A percentile compares a stretch with the other conserved stretches of the same genome.
Evolutionary conservation across 2,888 invertebrate species (phyloP).

Genomic region (Agriopis marginaria): DNA sequence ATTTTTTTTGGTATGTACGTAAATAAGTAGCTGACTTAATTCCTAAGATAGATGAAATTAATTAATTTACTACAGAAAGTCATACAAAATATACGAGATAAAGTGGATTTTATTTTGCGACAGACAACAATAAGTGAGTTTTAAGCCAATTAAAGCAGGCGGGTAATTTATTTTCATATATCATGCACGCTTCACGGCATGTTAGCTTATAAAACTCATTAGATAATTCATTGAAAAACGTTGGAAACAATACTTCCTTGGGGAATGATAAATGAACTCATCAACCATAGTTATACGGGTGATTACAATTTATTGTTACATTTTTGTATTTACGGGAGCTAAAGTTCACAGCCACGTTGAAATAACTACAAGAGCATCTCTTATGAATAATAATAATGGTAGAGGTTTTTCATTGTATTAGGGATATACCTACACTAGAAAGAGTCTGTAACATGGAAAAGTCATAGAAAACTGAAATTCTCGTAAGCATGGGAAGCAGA

Average conservation of each 20-base stretch:
- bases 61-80: not conserved
- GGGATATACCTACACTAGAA: too few species aligned
- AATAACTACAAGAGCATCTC: not conserved
- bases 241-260: slow-evolving; percentile 18
- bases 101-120: slow-evolving; percentile 13
- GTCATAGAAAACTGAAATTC: too few species aligned
- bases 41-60: not conserved
- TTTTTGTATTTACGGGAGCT: too few species aligned
- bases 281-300: not conserved
- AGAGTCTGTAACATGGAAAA: too few species aligned
- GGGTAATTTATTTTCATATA: slow-evolving; percentile 27
- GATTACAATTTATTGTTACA: too few species aligned
- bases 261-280: slow-evolving; percentile 11
- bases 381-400: too few species aligned
- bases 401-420: too few species aligned
- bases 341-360: not conserved
- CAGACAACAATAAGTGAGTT: slow-evolving; percentile 15
- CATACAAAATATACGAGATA: not conserved
- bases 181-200: slow-evolving; percentile 33
- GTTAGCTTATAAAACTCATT: slow-evolving; percentile 22
- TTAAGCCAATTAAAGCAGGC: slow-evolving; percentile 28
- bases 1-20: too few species aligned
- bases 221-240: slow-evolving; percentile 8
- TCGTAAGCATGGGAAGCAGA: not conserved
- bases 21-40: not conserved